Evolutionary conservation across 2,797 vertebrate species (phyloP), one percentile per base, ranked within the genome.

Genomic region (Schizothorax lantsangensis): DNA sequence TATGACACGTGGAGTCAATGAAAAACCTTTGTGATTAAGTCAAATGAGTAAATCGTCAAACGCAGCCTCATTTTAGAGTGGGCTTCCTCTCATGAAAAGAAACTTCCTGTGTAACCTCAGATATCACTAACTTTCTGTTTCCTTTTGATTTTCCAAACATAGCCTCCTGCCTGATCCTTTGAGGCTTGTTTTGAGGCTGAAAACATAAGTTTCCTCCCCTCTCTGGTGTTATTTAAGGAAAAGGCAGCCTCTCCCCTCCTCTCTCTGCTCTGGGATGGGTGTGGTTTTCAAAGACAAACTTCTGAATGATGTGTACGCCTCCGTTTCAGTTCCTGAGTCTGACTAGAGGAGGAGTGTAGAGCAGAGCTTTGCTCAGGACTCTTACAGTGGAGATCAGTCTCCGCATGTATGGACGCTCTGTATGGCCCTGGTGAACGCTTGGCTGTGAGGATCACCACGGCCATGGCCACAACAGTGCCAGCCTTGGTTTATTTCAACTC

Each of bases 151-250:
- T 88, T 92, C 81, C 89, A 88, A 91, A 91, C 89, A 89, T 82
- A 93, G 84, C 86, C 91, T 91, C 88, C 91, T 91, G 91, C 88
- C 79, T 83, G 85, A 88, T 91, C 92, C 91, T 93, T 93, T 91
- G 89, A 89, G 91, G 91, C 88, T 88, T 89, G 83, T 86, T 88
- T 86, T 88, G 93, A 93, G 93, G 93, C 91, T 90, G 85, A 92
- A 95, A 93, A 92, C 94, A 94, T 90, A 95, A 94, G 92, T 93
- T 93, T 90, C 94, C 92, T 93, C 92, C 92, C 86, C 88, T 92
- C 91, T 92, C 93, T 91, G 90, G 89, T 94, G 93, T 95, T 95
- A 95, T 95, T 96, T 94, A 94, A 92, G 92, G 94, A 95, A 95
- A 95, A 95, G 82, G 90, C 84, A 91, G 91, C 91, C 91, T 93